Conservation (phyloP, 2,888 invertebrate genomes). For the Andricus curvator region DNA sequence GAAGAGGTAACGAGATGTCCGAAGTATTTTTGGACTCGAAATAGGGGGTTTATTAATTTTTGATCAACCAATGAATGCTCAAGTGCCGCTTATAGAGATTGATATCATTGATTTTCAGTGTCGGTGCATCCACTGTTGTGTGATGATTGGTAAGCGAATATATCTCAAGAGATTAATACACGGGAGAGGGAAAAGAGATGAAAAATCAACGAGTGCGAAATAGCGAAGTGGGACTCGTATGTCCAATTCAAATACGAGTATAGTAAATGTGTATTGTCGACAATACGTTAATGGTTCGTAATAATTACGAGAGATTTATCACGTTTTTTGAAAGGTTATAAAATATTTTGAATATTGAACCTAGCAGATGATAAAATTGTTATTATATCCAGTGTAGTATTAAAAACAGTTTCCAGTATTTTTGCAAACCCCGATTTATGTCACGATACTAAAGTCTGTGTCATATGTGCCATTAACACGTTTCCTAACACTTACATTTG, state of each 20-base stretch:
- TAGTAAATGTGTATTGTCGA: slow-evolving; percentile 50
- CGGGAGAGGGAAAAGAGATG: slow-evolving; percentile 50
- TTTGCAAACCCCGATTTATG: too few species aligned
- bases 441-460: too few species aligned
- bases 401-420: too few species aligned
- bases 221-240: slow-evolving; percentile 45
- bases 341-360: too few species aligned
- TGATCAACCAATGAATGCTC: background rate
- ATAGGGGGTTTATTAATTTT: background rate
- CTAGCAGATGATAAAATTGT: too few species aligned
- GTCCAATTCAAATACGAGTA: slow-evolving; percentile 41
- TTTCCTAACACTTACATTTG: background rate
- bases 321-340: too few species aligned
- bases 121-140: slow-evolving; percentile 53
- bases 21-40: background rate
- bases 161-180: slow-evolving; percentile 63
- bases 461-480: slow-evolving; percentile 21
- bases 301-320: too few species aligned
- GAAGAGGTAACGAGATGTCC: too few species aligned
- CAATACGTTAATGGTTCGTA: slow-evolving; percentile 47
- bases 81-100: background rate
- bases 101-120: slow-evolving; percentile 58
- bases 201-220: slow-evolving; percentile 50
- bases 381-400: too few species aligned
- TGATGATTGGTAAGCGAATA: slow-evolving; percentile 58